These are phyloP conservation scores for Plodia interpunctella DNA, from an alignment of 1,140 invertebrate genomes.

Conservation along the genomic window DNA sequence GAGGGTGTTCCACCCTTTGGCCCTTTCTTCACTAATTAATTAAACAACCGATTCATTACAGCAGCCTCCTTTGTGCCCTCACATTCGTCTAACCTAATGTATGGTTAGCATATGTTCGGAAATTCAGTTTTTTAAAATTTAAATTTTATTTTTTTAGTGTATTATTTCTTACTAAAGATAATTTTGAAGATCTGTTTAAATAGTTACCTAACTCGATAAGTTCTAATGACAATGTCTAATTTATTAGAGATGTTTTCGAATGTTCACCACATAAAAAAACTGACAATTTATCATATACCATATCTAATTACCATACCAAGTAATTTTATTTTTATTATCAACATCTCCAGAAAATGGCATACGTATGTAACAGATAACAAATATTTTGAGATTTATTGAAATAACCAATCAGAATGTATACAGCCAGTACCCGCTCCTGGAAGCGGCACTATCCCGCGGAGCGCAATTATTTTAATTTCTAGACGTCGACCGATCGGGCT, in stretches of 20 bases:
- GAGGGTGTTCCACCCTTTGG: conserved; percentile 31
- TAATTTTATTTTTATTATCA: too few relatives aligned
- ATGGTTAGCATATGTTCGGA: conserved; percentile 36
- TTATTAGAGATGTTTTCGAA: too few relatives aligned
- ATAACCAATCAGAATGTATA: background rate
- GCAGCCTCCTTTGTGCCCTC: conserved; percentile 70
- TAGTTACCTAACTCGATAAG: too few relatives aligned
- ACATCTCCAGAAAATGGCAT: too few relatives aligned
- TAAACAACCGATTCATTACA: conserved; percentile 77
- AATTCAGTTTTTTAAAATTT: background rate
- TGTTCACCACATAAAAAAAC: too few relatives aligned
- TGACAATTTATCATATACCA: too few relatives aligned
- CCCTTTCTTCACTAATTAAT: conserved; percentile 78
- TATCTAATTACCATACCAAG: too few relatives aligned
- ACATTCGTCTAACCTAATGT: conserved; percentile 63
- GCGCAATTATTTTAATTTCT: conserved; percentile 69
- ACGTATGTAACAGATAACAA: too few relatives aligned
- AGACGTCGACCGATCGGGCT: conserved; percentile 55
- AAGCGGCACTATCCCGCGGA: conserved; percentile 32
- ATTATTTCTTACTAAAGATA: too few relatives aligned
- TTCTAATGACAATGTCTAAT: too few relatives aligned
- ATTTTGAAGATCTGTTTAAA: too few relatives aligned
- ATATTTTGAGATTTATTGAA: too few relatives aligned
- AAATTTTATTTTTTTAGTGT: background rate
- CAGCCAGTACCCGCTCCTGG: conserved; percentile 29